Evolutionary conservation across 2,797 vertebrate species (phyloP).

Genomic region (Galago senegalensis): DNA sequence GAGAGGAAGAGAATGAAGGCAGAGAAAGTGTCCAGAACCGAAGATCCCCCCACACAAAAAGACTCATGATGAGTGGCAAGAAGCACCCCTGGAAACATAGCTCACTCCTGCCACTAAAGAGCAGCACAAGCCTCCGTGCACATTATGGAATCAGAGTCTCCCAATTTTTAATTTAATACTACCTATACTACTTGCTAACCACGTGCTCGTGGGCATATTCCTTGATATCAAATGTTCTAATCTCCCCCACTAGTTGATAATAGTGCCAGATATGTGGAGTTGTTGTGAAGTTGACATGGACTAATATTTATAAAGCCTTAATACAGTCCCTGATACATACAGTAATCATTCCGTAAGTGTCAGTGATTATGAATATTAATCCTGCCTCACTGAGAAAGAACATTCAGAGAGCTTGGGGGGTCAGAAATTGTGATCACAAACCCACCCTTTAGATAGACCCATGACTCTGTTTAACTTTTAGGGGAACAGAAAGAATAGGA

Average conservation of each 20-base stretch:
- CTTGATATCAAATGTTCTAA: neutral
- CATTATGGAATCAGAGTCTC: neutral
- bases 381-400: slow-evolving; percentile 6
- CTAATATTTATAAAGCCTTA: neutral
- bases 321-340: neutral
- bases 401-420: neutral
- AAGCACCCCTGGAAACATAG: neutral
- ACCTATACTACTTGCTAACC: neutral
- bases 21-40: neutral
- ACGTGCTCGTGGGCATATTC: neutral
- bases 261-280: neutral
- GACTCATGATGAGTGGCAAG: neutral
- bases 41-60: neutral
- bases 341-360: neutral
- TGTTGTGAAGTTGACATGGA: neutral
- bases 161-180: slow-evolving; percentile 1
- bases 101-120: neutral
- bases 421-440: slow-evolving; percentile 31
- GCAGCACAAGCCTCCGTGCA: neutral
- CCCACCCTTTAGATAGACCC: neutral
- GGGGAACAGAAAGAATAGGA: slow-evolving; percentile 43
- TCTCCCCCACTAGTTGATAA: slow-evolving; percentile 32
- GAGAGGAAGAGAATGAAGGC: neutral
- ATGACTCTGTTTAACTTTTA: slow-evolving; percentile 26
- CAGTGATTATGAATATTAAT: slow-evolving; percentile 38